These are phyloP conservation scores for Gorsachius magnificus DNA, from an alignment of 2,797 vertebrate species.

Conservation along the genomic window DNA sequence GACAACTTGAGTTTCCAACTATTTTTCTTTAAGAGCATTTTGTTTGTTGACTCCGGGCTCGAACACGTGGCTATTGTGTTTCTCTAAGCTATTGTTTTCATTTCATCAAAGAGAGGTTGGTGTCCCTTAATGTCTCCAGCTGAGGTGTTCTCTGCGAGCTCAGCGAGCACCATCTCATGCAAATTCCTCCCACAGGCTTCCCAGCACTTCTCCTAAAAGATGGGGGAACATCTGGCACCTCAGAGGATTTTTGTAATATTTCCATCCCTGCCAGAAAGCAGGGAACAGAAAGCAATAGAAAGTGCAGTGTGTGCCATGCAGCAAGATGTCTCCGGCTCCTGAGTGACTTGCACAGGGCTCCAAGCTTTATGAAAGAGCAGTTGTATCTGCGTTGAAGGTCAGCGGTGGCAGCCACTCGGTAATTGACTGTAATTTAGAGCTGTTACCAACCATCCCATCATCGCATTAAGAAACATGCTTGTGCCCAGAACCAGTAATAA, in stretches of 20 bases:
- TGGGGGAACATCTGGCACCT: neutral
- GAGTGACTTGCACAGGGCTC: neutral
- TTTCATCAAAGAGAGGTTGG: neutral
- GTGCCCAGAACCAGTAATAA: neutral
- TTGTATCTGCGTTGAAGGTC: neutral
- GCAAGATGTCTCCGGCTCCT: neutral
- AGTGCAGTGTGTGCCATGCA: neutral
- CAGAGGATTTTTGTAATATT: neutral
- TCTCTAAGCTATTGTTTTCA: neutral
- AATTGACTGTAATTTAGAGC: neutral
- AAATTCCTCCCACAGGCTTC: neutral
- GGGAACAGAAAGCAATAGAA: neutral
- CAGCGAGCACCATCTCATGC: neutral
- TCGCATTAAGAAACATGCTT: neutral
- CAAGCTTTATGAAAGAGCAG: neutral
- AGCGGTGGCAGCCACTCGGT: neutral
- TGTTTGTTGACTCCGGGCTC: neutral
- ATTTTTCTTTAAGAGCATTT: neutral
- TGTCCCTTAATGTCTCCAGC: neutral
- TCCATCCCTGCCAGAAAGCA: neutral
- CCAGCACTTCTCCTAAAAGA: neutral
- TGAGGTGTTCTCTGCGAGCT: neutral
- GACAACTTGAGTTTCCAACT: neutral
- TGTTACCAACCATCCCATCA: neutral
- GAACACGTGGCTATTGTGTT: neutral